Percentiles rank a stretch among this genome's conserved stretches.
Conservation (phyloP, 2,113 vertebrate species). For the Antechinus flavipes region DNA sequence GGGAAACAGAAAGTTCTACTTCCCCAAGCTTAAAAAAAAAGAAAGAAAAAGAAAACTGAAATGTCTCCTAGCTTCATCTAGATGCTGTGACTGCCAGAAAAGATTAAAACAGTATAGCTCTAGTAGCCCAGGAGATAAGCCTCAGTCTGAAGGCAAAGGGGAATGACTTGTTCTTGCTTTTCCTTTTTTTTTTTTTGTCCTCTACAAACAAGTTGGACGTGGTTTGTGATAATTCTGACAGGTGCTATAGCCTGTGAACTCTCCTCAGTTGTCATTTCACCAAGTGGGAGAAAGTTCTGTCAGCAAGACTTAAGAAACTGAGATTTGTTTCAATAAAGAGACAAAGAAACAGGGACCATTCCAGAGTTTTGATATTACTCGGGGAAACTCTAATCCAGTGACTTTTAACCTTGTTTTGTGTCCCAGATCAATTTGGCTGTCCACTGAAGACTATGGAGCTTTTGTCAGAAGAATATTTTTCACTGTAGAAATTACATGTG, state of each 20-base stretch:
- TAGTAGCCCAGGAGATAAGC: not conserved
- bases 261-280: slow-evolving; percentile 11
- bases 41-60: not conserved
- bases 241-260: not conserved
- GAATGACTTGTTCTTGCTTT: not conserved
- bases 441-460: not conserved
- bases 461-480: not conserved
- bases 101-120: not conserved
- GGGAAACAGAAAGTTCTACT: not conserved
- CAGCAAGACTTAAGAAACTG: not conserved
- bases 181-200: not conserved
- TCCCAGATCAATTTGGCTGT: not conserved
- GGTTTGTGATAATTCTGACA: slow-evolving; percentile 24
- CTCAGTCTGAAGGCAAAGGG: not conserved
- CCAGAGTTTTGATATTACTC: not conserved
- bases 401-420: not conserved
- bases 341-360: not conserved
- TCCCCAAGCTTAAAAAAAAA: not conserved
- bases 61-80: not conserved
- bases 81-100: not conserved
- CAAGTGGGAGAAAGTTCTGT: not conserved
- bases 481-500: not conserved
- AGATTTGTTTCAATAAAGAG: slow-evolving; percentile 20
- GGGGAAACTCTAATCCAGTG: not conserved
- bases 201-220: not conserved